Evolutionary conservation across 2,113 vertebrate genomes (phyloP).

Genomic region (Triplophysa siluroides): DNA sequence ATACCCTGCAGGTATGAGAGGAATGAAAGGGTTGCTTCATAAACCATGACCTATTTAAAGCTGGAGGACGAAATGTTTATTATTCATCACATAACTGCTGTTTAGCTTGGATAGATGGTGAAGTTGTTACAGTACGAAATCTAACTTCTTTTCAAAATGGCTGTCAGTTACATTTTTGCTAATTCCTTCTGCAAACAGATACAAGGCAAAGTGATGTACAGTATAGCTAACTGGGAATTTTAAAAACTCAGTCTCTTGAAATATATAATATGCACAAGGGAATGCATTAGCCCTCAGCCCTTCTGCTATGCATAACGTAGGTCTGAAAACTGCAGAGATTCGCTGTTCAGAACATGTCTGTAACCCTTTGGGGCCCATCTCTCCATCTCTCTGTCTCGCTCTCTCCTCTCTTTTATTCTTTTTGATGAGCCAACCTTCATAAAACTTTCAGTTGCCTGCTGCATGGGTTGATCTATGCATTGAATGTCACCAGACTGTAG

Average conservation of each 20-base stretch:
- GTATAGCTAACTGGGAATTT: background rate
- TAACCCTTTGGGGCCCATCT: conserved; percentile 27
- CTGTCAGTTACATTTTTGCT: background rate
- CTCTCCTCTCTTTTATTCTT: conserved; percentile 32
- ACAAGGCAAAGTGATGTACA: background rate
- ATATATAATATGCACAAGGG: conserved; percentile 32
- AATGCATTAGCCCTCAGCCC: conserved; percentile 30
- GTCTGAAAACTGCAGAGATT: background rate
- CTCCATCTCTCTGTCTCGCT: conserved; percentile 21
- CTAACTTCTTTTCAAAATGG: background rate
- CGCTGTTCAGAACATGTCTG: conserved; percentile 33
- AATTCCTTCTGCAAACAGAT: background rate
- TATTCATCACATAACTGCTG: background rate
- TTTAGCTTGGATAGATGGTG: too few species aligned
- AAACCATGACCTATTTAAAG: background rate
- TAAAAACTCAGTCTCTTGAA: conserved; percentile 11
- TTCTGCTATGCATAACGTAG: conserved; percentile 15
- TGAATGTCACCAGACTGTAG: conserved; percentile 62
- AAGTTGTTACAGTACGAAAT: too few species aligned
- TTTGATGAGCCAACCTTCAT: conserved; percentile 49
- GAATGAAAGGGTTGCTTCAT: conserved; percentile 22
- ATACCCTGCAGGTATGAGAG: conserved; percentile 7
- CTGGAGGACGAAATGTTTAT: background rate
- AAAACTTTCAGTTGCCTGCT: conserved; percentile 37
- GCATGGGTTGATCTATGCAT: conserved; percentile 62